These are phyloP conservation scores for Stictonetta naevosa DNA, from an alignment of 2,113 vertebrate genomes.

Conservation along the genomic window DNA sequence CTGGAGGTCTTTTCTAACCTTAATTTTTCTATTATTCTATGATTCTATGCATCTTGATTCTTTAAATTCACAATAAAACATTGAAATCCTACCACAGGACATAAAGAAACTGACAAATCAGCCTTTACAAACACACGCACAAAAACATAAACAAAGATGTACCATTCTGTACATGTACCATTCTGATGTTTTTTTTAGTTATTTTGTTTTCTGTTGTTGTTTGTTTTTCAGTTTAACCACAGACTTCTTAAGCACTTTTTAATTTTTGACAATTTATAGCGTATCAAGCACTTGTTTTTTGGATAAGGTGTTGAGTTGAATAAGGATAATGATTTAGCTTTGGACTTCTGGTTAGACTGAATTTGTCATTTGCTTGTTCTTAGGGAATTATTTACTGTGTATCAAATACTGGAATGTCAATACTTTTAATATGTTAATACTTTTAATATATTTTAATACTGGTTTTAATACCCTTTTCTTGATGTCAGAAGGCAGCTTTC, in stretches of 20 bases:
- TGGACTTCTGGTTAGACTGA: neutral
- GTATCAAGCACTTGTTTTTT: neutral
- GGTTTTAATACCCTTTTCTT: neutral
- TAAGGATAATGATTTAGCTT: neutral
- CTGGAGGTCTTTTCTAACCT: no score
- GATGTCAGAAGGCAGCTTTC: neutral
- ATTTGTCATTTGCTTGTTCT: neutral
- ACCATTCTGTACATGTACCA: accelerated
- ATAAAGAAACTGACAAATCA: neutral
- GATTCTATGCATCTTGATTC: neutral
- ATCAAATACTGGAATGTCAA: neutral
- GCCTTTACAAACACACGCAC: neutral
- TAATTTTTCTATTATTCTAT: no score
- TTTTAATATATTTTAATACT: neutral
- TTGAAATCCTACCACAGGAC: neutral
- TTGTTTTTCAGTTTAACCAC: neutral
- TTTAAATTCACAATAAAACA: neutral
- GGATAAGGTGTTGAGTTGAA: neutral
- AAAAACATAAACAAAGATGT: neutral
- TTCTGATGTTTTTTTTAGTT: neutral
- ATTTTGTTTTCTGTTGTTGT: neutral
- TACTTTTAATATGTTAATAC: neutral
- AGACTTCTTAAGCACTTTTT: neutral
- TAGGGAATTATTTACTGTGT: neutral
- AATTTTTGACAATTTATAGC: neutral